phyloP scores from a whole-genome alignment of 2,888 invertebrate genomes.

The Eledona agricola region DNA sequence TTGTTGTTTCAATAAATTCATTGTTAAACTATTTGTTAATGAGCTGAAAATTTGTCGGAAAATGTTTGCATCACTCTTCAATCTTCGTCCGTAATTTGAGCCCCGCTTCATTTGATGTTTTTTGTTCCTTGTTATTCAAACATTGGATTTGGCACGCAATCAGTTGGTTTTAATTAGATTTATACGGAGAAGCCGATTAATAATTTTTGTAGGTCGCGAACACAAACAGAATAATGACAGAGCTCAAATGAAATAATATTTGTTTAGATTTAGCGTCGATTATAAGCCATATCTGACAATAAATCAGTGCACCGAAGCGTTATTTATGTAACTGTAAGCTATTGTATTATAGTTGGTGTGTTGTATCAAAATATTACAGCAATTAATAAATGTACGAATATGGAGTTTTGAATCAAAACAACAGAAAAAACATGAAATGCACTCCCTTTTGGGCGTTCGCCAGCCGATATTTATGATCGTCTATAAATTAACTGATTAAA shows the following conservation, averaged over 20 bases:
- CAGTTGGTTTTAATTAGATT: constrained; percentile 15
- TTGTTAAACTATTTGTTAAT: too few relatives aligned
- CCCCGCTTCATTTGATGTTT: too few relatives aligned
- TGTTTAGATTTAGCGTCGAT: constrained; percentile 24
- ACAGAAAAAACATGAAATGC: too few relatives aligned
- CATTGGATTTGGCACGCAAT: constrained; percentile 16
- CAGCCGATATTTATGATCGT: constrained; percentile 38
- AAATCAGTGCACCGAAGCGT: constrained; percentile 15
- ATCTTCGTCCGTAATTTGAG: too few relatives aligned
- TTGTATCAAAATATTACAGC: constrained; percentile 36
- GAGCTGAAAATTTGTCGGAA: too few relatives aligned
- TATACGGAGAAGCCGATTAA: constrained; percentile 18
- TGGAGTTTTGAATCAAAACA: too few relatives aligned
- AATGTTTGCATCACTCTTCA: too few relatives aligned
- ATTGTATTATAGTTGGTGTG: constrained; percentile 23
- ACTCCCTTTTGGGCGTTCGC: constrained; percentile 23
- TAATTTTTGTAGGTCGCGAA: constrained; percentile 9
- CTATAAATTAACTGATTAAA: constrained; percentile 52
- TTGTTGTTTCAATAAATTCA: too few relatives aligned
- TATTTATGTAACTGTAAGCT: constrained; percentile 30
- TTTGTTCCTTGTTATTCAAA: too few relatives aligned
- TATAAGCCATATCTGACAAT: constrained; percentile 24
- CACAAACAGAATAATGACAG: constrained; percentile 15
- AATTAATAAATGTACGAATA: constrained; percentile 35
- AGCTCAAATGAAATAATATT: constrained; percentile 24